Evolutionary conservation across 2,888 invertebrate genomes (phyloP).

Genomic region (Tipula helvola): DNA sequence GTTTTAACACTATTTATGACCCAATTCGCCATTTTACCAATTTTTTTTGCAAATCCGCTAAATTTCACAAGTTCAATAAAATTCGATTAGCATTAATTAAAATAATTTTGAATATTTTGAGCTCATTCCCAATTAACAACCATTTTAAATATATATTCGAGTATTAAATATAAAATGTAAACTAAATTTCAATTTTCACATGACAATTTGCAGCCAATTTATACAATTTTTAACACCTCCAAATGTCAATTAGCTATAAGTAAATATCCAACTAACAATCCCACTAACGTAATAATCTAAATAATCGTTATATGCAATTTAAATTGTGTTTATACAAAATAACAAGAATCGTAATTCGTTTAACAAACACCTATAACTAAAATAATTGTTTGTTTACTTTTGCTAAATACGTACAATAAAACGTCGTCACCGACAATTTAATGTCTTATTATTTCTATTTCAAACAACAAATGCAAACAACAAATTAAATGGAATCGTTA

Average conservation of each 20-base stretch:
- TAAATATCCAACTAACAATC: not conserved
- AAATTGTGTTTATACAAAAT: not conserved
- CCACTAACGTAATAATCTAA: not conserved
- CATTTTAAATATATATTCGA: no score
- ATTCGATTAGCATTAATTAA: no score
- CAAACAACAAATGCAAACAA: not conserved
- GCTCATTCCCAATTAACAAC: no score
- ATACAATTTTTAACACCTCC: not conserved
- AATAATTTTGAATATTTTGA: no score
- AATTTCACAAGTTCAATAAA: no score
- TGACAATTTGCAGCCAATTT: not conserved
- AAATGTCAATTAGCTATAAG: not conserved
- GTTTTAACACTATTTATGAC: no score
- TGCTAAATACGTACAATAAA: not conserved
- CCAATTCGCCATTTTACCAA: no score
- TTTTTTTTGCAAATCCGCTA: no score
- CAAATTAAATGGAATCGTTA: not conserved
- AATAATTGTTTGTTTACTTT: not conserved
- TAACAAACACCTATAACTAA: not conserved
- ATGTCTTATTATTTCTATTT: not conserved
- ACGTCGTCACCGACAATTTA: not conserved
- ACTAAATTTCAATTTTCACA: not conserved
- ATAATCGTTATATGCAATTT: not conserved
- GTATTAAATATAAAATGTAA: not conserved
- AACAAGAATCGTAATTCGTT: not conserved